phyloP scores from a whole-genome alignment of 2,888 invertebrate genomes.

The Cremastinae sp. region DNA sequence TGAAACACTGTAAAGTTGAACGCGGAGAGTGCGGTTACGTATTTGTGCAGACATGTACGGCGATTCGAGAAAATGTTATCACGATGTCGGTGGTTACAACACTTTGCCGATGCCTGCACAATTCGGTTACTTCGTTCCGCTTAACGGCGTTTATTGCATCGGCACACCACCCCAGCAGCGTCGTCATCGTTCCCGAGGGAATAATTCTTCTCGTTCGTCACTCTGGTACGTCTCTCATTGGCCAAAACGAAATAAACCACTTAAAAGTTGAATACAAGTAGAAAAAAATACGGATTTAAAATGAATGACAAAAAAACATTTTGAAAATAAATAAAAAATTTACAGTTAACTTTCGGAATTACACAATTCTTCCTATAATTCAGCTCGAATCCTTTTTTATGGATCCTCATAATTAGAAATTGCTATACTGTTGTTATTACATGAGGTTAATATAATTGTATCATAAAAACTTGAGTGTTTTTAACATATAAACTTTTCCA shows the following conservation, averaged over 20 bases:
- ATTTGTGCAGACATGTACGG: conserved; percentile 61
- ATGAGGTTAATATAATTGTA: too few relatives aligned
- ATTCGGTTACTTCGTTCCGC: conserved; percentile 72
- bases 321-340: neutral
- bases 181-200: conserved; percentile 61
- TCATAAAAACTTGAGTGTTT: too few relatives aligned
- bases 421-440: neutral
- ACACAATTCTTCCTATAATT: too few relatives aligned
- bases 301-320: too few relatives aligned
- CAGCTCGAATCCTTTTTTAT: too few relatives aligned
- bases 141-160: conserved; percentile 68
- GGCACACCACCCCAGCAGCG: conserved; percentile 62
- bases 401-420: too few relatives aligned
- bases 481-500: too few relatives aligned
- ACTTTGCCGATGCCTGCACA: conserved; percentile 70
- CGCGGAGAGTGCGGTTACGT: neutral
- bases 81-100: conserved; percentile 63
- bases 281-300: too few relatives aligned
- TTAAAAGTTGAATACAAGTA: too few relatives aligned
- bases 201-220: conserved; percentile 63
- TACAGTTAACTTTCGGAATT: too few relatives aligned
- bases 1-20: neutral
- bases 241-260: too few relatives aligned
- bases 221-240: conserved; percentile 65
- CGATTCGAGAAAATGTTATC: conserved; percentile 64